Conservation (phyloP, 1,140 invertebrate genomes). For the Drosophila pandora region DNA sequence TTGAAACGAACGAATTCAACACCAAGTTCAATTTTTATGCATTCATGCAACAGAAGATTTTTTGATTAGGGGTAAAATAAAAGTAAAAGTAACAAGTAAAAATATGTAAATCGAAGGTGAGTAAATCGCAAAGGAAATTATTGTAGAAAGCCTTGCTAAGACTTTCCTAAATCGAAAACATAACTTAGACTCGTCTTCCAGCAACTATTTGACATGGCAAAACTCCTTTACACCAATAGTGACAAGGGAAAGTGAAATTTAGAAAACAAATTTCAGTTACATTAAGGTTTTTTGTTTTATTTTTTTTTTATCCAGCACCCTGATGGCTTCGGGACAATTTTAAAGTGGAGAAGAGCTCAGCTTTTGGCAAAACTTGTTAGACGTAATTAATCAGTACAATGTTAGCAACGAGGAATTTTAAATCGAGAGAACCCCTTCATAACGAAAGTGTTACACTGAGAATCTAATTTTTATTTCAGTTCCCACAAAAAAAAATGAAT, state of each 20-base stretch:
- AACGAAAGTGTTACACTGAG: background rate
- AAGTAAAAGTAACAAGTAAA: constrained; percentile 11
- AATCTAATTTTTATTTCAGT: constrained; percentile 12
- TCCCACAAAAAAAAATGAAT: background rate
- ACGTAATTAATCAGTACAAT: constrained; percentile 69
- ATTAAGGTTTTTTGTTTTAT: constrained; percentile 6
- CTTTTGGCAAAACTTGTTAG: constrained; percentile 57
- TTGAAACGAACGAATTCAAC: constrained; percentile 69
- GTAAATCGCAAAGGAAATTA: constrained; percentile 58
- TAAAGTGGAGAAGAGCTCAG: constrained; percentile 20
- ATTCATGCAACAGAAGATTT: constrained; percentile 48
- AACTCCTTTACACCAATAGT: constrained; percentile 60
- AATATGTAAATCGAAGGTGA: constrained; percentile 57
- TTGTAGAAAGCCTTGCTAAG: constrained; percentile 34
- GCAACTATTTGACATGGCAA: constrained; percentile 72
- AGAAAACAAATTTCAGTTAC: constrained; percentile 13
- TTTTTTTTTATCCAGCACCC: constrained; percentile 9
- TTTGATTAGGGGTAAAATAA: constrained; percentile 23
- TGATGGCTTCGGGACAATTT: constrained; percentile 14
- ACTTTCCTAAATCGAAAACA: constrained; percentile 46
- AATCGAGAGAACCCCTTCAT: constrained; percentile 23
- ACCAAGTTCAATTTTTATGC: constrained; percentile 68
- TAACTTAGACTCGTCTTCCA: constrained; percentile 80
- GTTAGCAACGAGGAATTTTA: constrained; percentile 78
- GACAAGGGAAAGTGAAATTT: constrained; percentile 30